Evolutionary conservation across 2,113 vertebrate species (phyloP).

Genomic region (Thryonomys swinderianus): DNA sequence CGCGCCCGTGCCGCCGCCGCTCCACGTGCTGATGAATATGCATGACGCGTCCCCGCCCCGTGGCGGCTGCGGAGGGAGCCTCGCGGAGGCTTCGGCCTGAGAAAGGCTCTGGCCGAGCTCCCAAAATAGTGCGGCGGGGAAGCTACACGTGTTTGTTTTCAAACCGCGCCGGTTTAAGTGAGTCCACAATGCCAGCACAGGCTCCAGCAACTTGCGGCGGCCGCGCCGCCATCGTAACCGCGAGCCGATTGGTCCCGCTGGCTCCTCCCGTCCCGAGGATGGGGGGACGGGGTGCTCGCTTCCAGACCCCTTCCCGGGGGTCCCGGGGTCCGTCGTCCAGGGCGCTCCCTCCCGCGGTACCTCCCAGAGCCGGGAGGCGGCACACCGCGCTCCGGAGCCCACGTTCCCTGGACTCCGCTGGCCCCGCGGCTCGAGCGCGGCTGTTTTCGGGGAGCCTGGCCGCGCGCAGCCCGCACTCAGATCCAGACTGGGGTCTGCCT

Average conservation of each 20-base stretch:
- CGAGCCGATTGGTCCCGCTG: not conserved
- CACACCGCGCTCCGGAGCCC: not conserved
- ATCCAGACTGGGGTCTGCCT: not conserved
- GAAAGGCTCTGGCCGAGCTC: slow-evolving; percentile 69
- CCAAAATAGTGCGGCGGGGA: slow-evolving; percentile 74
- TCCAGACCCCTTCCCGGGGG: too few relatives aligned
- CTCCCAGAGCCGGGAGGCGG: not conserved
- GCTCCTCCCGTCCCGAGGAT: too few relatives aligned
- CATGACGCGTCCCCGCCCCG: slow-evolving; percentile 84
- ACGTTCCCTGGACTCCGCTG: not conserved
- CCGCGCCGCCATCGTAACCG: not conserved
- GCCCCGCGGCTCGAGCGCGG: too few relatives aligned
- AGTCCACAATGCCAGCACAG: slow-evolving; percentile 46
- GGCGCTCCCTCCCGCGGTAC: too few relatives aligned
- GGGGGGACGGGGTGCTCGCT: not conserved
- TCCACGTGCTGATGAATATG: slow-evolving; percentile 92
- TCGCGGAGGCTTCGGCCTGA: slow-evolving; percentile 76
- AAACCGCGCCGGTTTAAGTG: slow-evolving; percentile 64
- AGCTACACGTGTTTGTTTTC: slow-evolving; percentile 80
- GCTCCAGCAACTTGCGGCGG: not conserved
- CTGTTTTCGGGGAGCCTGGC: too few relatives aligned
- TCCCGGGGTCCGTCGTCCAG: not conserved
- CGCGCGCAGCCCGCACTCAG: not conserved
- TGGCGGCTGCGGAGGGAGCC: slow-evolving; percentile 81
- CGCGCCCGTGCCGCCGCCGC: slow-evolving; percentile 55